A percentile compares a stretch with the other conserved stretches of the same genome.
phyloP scores from a whole-genome alignment of 2,113 vertebrate species.

The Tragelaphus buxtoni region DNA sequence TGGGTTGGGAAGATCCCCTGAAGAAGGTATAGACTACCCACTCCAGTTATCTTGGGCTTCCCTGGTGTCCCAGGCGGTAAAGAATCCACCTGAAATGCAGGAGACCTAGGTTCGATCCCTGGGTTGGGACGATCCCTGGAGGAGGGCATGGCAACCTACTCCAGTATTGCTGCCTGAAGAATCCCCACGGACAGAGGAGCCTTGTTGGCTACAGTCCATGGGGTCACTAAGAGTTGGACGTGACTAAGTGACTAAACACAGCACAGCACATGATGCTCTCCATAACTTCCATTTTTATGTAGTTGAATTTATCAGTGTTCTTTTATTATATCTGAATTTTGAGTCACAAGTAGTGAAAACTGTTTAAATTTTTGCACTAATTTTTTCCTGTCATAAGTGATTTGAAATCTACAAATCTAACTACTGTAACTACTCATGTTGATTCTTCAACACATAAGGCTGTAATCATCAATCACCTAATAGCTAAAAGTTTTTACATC shows the following conservation, averaged over 20 bases:
- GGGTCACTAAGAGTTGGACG: neutral
- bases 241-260: neutral
- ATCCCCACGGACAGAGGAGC: neutral
- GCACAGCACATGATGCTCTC: accelerated
- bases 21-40: neutral
- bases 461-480: neutral
- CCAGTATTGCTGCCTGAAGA: neutral
- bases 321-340: neutral
- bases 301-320: neutral
- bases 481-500: neutral
- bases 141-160: neutral
- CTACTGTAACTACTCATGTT: neutral
- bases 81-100: neutral
- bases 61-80: neutral
- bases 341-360: neutral
- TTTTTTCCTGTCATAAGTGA: neutral
- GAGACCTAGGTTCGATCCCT: neutral
- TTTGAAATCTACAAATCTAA: neutral
- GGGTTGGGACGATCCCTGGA: neutral
- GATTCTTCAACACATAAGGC: neutral
- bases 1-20: neutral
- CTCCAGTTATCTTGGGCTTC: neutral
- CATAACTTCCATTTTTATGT: neutral
- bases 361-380: neutral
- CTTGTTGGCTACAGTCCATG: neutral